phyloP scores from a whole-genome alignment of 2,113 vertebrate species.

The Psettodes erumei region DNA sequence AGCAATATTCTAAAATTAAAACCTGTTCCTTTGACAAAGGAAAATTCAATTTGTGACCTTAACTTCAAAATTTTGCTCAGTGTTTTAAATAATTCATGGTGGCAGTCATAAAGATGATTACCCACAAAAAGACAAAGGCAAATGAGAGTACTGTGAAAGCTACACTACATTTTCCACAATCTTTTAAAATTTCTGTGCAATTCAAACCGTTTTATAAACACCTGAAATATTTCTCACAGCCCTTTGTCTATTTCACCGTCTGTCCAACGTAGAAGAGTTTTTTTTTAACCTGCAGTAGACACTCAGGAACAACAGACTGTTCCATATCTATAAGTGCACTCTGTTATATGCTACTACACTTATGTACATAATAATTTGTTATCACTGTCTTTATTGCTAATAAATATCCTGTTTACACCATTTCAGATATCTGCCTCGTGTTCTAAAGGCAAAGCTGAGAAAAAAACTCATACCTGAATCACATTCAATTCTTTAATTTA shows the following conservation, averaged over 20 bases:
- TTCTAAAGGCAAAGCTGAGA: constrained; percentile 6
- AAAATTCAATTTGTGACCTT: neutral
- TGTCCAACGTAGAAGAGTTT: constrained; percentile 18
- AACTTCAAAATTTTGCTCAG: neutral
- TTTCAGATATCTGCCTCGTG: constrained; percentile 19
- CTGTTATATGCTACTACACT: constrained; percentile 31
- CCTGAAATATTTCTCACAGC: constrained; percentile 14
- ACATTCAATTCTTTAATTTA: constrained; percentile 43
- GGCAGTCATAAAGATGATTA: neutral
- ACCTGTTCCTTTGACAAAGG: neutral
- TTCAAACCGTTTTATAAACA: constrained; percentile 17
- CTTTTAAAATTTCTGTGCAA: neutral
- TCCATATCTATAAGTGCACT: constrained; percentile 65
- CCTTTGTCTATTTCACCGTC: constrained; percentile 26
- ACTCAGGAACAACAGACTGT: constrained; percentile 78
- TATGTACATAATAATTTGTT: constrained; percentile 66
- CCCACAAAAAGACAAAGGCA: neutral
- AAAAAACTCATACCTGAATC: neutral
- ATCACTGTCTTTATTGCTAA: constrained; percentile 70
- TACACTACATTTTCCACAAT: constrained; percentile 11
- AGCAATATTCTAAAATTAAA: constrained; percentile 18
- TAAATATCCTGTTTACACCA: constrained; percentile 70
- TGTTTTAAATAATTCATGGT: neutral
- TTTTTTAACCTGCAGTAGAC: constrained; percentile 45
- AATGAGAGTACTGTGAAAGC: neutral